Evolutionary conservation across 2,888 invertebrate genomes (phyloP).

Genomic region (Andrena hattorfiana): DNA sequence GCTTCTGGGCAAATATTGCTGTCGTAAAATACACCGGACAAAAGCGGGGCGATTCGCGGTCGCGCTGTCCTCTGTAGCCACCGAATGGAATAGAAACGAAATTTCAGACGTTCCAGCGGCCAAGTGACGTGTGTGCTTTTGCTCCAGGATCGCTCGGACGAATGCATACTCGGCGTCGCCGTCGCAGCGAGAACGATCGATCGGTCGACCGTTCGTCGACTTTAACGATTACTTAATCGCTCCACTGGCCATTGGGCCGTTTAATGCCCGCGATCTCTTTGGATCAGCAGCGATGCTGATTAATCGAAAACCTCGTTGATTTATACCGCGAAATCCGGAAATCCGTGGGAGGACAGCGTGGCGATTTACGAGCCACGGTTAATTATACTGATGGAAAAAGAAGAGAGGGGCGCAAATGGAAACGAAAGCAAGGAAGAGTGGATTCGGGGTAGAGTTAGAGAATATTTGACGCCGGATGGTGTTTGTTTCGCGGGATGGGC

Average conservation of each 20-base stretch:
- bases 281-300: constrained; percentile 25
- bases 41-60: not conserved
- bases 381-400: not conserved
- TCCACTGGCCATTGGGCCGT: not conserved
- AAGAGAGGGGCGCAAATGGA: not conserved
- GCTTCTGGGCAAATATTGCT: constrained; percentile 25
- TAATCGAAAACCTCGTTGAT: constrained; percentile 33
- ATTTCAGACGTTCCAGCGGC: not conserved
- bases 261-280: constrained; percentile 21
- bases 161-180: not conserved
- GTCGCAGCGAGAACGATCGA: not conserved
- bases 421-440: not conserved
- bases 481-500: not conserved
- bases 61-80: not conserved
- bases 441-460: not conserved
- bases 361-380: constrained; percentile 30
- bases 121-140: not conserved
- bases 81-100: not conserved
- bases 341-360: constrained; percentile 26
- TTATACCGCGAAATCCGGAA: constrained; percentile 37
- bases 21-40: constrained; percentile 17
- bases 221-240: constrained; percentile 31
- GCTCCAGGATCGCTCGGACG: not conserved
- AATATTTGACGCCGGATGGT: constrained; percentile 19
- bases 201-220: not conserved